Conservation (phyloP, 2,888 invertebrate genomes). For the Homarus gammarus region DNA sequence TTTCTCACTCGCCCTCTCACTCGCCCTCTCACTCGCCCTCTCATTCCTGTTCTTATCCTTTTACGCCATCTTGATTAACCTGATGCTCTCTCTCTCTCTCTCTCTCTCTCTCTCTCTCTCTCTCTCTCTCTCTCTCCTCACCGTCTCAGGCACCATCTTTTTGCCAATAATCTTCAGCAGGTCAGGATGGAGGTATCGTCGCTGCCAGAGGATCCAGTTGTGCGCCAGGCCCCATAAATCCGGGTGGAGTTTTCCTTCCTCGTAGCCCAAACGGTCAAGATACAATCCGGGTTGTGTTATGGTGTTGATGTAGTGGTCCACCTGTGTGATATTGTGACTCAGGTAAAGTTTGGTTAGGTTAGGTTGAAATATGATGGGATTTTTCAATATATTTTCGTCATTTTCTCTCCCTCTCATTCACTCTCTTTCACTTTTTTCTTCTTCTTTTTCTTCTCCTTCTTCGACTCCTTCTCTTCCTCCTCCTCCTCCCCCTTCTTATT, state of each 20-base stretch:
- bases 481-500: no score
- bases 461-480: no score
- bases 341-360: background rate
- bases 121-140: constrained; percentile 18
- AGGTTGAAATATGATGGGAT: background rate
- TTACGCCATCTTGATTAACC: background rate
- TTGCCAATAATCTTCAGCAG: constrained; percentile 25
- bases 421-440: no score
- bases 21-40: no score
- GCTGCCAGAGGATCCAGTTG: constrained; percentile 34
- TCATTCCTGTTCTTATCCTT: no score
- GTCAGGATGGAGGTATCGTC: constrained; percentile 48
- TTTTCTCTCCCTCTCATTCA: no score
- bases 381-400: background rate
- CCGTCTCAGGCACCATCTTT: constrained; percentile 45
- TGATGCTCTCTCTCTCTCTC: background rate
- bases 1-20: no score
- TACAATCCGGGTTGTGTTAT: background rate
- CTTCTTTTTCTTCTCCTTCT: no score
- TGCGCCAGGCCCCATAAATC: constrained; percentile 53
- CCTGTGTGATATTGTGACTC: background rate
- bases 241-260: constrained; percentile 29
- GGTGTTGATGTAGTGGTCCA: constrained; percentile 23
- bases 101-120: constrained; percentile 21
- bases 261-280: constrained; percentile 10